phyloP scores from a whole-genome alignment of 2,797 vertebrate species.

The Schizopygopsis malacanthus region DNA sequence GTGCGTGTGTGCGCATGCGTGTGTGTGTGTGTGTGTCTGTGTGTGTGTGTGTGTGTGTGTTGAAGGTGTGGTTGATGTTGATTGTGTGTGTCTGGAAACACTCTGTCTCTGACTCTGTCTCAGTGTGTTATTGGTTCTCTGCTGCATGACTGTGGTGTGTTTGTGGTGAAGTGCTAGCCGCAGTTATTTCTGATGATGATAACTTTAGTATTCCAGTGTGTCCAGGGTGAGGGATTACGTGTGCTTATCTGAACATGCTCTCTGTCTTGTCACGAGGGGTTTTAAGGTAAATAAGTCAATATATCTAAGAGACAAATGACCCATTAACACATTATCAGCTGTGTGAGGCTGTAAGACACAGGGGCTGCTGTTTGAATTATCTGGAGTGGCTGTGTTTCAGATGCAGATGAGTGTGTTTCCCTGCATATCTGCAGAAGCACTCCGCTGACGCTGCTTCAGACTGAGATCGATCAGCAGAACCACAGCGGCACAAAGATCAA shows the following conservation, averaged over 20 bases:
- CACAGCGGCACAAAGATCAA: not conserved
- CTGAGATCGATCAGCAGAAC: not conserved
- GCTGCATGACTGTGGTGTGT: conserved; percentile 3
- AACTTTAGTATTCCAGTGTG: not conserved
- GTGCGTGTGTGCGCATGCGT: not conserved
- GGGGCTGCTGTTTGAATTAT: not conserved
- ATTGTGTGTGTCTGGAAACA: not conserved
- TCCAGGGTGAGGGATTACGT: conserved; percentile 3
- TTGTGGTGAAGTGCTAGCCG: not conserved
- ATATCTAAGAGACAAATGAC: conserved; percentile 12
- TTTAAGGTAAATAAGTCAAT: conserved; percentile 29
- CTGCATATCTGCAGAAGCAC: not conserved
- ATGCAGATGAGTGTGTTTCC: not conserved
- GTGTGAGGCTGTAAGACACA: not conserved
- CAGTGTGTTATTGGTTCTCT: not conserved
- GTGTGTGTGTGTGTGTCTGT: not conserved
- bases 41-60: not conserved
- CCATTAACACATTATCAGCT: conserved; percentile 26
- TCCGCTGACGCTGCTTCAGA: not conserved
- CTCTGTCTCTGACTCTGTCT: not conserved
- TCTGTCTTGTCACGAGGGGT: not conserved
- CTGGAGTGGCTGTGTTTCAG: not conserved
- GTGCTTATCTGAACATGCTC: conserved; percentile 30
- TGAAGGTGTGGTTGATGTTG: not conserved
- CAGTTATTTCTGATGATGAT: not conserved